A percentile compares a stretch with the other conserved stretches of the same genome.
phyloP scores from a whole-genome alignment of 2,888 invertebrate species.

The Heliothis peltigera region DNA sequence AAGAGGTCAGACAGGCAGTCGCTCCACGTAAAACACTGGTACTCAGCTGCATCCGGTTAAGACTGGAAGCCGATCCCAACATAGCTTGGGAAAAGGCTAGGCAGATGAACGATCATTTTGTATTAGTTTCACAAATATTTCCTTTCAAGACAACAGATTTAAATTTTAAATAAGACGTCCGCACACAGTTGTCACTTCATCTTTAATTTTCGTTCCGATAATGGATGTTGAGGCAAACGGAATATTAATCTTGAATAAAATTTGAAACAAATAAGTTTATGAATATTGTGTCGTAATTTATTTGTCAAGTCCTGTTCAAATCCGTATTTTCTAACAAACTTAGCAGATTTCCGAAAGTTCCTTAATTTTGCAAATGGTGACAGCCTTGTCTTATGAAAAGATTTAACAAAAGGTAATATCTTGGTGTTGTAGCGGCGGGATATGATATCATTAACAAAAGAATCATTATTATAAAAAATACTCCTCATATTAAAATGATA shows the following conservation, averaged over 20 bases:
- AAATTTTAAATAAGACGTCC: neutral
- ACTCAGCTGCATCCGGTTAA: no score
- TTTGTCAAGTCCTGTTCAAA: constrained; percentile 53
- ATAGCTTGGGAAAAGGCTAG: no score
- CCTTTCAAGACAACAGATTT: constrained; percentile 1
- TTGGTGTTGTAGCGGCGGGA: constrained; percentile 1
- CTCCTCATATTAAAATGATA: neutral
- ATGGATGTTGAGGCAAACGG: constrained; percentile 23
- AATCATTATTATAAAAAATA: no score
- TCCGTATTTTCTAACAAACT: constrained; percentile 73
- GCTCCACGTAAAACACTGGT: no score
- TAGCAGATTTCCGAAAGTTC: constrained; percentile 44
- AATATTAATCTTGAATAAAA: constrained; percentile 57
- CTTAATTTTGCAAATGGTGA: constrained; percentile 26
- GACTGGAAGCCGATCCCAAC: no score
- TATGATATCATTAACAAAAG: neutral
- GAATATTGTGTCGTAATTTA: constrained; percentile 48
- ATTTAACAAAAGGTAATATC: constrained; percentile 18
- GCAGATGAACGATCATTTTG: constrained; percentile 15
- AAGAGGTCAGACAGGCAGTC: no score
- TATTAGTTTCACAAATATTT: constrained; percentile 12
- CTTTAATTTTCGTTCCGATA: constrained; percentile 31
- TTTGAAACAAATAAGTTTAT: constrained; percentile 49
- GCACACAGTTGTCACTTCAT: constrained; percentile 11
- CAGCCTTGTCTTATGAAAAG: constrained; percentile 6